Conservation (phyloP, 2,113 vertebrate genomes). For the Myodes glareolus region DNA sequence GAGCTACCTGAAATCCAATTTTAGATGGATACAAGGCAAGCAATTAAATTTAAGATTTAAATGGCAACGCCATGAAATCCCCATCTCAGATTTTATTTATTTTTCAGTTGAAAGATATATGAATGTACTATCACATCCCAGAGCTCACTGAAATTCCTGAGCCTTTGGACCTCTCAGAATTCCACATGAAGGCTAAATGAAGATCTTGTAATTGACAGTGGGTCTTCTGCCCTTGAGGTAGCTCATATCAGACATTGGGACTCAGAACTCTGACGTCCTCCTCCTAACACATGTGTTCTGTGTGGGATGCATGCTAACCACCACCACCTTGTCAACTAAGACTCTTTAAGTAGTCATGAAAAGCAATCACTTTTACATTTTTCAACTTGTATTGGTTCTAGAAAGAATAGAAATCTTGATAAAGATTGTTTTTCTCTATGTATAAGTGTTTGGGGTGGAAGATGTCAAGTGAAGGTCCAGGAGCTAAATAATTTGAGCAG, state of each 20-base stretch:
- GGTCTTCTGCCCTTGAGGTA: slow-evolving; percentile 46
- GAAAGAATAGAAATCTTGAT: not conserved
- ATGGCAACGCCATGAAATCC: slow-evolving; percentile 30
- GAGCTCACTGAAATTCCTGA: slow-evolving; percentile 66
- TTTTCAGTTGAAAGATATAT: slow-evolving; percentile 32
- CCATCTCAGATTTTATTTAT: not conserved
- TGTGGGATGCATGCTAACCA: slow-evolving; percentile 44
- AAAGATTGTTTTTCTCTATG: not conserved
- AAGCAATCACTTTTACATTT: slow-evolving; percentile 46
- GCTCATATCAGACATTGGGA: slow-evolving; percentile 54
- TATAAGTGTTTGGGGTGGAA: not conserved
- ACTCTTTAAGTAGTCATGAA: not conserved
- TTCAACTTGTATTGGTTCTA: not conserved
- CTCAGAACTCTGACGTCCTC: slow-evolving; percentile 43
- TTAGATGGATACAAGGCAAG: not conserved
- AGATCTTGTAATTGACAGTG: slow-evolving; percentile 55
- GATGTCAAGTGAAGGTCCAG: not conserved
- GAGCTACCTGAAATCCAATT: not conserved
- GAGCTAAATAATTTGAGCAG: slow-evolving; percentile 48
- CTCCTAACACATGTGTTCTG: slow-evolving; percentile 44
- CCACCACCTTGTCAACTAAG: slow-evolving; percentile 20
- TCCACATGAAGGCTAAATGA: slow-evolving; percentile 31
- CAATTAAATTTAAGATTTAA: slow-evolving; percentile 21
- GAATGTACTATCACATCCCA: slow-evolving; percentile 26
- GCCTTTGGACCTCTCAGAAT: slow-evolving; percentile 49